phyloP scores from a whole-genome alignment of 2,113 vertebrate genomes.

The Junco hyemalis region DNA sequence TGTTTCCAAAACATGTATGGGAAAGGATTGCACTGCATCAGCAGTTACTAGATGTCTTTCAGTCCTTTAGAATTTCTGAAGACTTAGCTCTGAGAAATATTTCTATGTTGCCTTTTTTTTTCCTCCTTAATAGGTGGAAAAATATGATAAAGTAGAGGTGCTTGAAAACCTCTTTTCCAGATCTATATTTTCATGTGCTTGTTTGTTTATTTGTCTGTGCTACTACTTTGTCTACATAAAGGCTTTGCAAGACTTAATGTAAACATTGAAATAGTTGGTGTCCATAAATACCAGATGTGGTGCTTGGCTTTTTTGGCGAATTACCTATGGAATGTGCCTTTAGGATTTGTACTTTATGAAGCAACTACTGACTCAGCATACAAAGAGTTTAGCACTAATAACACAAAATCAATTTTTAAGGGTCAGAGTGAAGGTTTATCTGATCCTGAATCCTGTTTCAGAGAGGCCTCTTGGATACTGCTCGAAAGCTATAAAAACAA shows the following conservation, averaged over 20 bases:
- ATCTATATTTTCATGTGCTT: not conserved
- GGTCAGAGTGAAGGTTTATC: not conserved
- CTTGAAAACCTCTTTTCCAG: not conserved
- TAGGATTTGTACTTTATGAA: not conserved
- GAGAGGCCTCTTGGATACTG: fast-evolving
- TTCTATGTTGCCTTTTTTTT: not conserved
- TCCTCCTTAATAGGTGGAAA: not conserved
- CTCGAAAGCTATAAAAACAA: not conserved
- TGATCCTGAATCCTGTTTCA: not conserved
- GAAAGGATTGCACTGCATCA: not conserved
- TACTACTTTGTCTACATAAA: not conserved
- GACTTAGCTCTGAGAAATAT: not conserved
- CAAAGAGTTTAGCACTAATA: not conserved
- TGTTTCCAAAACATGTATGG: not conserved
- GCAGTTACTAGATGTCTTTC: not conserved
- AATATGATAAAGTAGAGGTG: not conserved
- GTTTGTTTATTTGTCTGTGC: not conserved
- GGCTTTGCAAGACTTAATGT: not conserved
- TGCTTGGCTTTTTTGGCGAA: not conserved
- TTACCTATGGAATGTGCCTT: not conserved
- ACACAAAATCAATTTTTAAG: not conserved
- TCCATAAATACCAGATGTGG: not conserved
- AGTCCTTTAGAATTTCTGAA: not conserved
- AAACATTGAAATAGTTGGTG: not conserved
- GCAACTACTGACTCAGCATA: not conserved